These are phyloP conservation scores for Liodrosophila aerea DNA, from an alignment of 2,888 invertebrate species.

Conservation along the genomic window DNA sequence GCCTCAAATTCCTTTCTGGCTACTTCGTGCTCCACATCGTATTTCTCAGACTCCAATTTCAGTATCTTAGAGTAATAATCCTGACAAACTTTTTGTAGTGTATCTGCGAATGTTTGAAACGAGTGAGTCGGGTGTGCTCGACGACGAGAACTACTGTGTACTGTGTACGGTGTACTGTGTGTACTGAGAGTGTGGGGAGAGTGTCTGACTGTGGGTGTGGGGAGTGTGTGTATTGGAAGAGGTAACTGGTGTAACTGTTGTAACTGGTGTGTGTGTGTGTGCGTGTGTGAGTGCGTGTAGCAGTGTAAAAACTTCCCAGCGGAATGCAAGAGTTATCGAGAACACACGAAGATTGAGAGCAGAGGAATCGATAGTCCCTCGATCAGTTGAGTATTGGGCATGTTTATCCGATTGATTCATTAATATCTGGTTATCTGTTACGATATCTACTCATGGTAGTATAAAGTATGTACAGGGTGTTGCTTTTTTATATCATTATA, in stretches of 20 bases:
- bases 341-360: no score
- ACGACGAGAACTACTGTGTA: conserved; percentile 17
- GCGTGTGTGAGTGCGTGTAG: background rate
- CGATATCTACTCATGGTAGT: background rate
- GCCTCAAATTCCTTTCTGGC: conserved; percentile 98
- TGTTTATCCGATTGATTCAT: no score
- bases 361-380: no score
- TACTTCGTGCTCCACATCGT: conserved; percentile 98
- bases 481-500: conserved; percentile 18
- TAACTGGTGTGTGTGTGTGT: background rate
- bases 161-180: conserved; percentile 5
- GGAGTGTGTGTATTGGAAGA: conserved; percentile 22
- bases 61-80: conserved; percentile 81
- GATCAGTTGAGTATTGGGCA: no score
- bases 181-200: conserved; percentile 26
- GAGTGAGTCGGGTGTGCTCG: conserved; percentile 30
- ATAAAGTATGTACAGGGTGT: conserved; percentile 44
- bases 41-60: conserved; percentile 87
- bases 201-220: conserved; percentile 21
- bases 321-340: background rate
- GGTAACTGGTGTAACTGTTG: background rate
- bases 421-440: no score
- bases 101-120: conserved; percentile 73
- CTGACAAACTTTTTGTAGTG: conserved; percentile 80
- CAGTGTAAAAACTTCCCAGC: conserved; percentile 20